Evolutionary conservation across 2,113 vertebrate species (phyloP).

Genomic region (Microcebus murinus): DNA sequence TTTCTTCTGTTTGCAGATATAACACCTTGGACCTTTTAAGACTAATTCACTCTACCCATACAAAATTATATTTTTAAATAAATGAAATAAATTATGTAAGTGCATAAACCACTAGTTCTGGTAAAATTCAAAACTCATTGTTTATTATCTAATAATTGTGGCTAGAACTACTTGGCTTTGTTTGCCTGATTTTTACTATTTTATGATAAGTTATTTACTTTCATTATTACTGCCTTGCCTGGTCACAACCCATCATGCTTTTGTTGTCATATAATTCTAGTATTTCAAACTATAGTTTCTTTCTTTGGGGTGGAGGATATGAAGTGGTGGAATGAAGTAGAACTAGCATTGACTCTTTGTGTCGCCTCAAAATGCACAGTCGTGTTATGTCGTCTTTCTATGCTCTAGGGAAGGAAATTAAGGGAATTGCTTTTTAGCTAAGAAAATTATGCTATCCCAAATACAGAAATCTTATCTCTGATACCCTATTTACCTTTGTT

Average conservation of each 20-base stretch:
- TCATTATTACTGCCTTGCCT: neutral
- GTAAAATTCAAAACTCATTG: neutral
- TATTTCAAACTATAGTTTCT: neutral
- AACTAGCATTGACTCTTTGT: neutral
- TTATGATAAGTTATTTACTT: neutral
- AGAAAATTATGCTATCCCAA: neutral
- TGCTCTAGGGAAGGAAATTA: neutral
- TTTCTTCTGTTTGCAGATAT: slow-evolving; percentile 31
- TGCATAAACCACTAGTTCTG: neutral
- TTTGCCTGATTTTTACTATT: neutral
- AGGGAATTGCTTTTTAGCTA: neutral
- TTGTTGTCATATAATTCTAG: neutral
- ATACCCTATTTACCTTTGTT: neutral
- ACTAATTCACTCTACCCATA: neutral
- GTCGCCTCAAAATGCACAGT: neutral
- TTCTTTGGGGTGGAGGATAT: neutral
- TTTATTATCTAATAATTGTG: neutral
- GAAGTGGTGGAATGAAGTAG: neutral
- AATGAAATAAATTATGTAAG: slow-evolving; percentile 37
- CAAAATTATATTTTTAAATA: slow-evolving; percentile 43
- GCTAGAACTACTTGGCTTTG: neutral
- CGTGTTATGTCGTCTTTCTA: neutral
- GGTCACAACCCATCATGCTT: neutral
- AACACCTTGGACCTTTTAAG: slow-evolving; percentile 48
- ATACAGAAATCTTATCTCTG: neutral